Conservation (phyloP, 2,113 vertebrate species). For the Mesoclemmys tuberculata region DNA sequence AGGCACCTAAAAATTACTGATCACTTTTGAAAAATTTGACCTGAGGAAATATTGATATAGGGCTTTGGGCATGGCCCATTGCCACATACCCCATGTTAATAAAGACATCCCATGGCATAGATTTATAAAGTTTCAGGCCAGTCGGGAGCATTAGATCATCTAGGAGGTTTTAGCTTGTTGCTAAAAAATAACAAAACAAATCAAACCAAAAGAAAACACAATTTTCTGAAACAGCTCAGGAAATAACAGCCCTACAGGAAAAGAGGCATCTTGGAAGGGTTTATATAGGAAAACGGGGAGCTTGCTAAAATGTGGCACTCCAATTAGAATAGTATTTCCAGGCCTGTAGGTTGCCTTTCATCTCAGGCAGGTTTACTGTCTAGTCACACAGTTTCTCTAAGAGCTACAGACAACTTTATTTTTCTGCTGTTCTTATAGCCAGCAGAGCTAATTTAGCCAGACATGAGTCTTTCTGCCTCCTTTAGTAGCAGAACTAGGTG, state of each 20-base stretch:
- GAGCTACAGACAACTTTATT: background rate
- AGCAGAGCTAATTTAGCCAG: background rate
- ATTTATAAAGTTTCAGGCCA: no score
- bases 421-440: background rate
- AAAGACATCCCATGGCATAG: background rate
- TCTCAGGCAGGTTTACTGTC: conserved; percentile 11
- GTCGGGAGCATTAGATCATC: no score
- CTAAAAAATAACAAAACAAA: no score
- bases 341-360: background rate
- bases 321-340: background rate
- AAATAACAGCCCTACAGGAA: background rate
- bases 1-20: background rate
- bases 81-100: background rate
- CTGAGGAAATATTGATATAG: background rate
- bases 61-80: background rate
- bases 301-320: background rate
- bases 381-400: background rate
- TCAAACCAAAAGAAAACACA: no score
- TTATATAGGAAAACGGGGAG: background rate
- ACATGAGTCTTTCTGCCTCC: background rate
- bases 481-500: background rate
- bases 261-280: background rate
- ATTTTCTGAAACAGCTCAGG: background rate
- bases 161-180: background rate
- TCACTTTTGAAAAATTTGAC: background rate